phyloP scores from a whole-genome alignment of 2,888 invertebrate genomes.

The Acrobasis repandana region DNA sequence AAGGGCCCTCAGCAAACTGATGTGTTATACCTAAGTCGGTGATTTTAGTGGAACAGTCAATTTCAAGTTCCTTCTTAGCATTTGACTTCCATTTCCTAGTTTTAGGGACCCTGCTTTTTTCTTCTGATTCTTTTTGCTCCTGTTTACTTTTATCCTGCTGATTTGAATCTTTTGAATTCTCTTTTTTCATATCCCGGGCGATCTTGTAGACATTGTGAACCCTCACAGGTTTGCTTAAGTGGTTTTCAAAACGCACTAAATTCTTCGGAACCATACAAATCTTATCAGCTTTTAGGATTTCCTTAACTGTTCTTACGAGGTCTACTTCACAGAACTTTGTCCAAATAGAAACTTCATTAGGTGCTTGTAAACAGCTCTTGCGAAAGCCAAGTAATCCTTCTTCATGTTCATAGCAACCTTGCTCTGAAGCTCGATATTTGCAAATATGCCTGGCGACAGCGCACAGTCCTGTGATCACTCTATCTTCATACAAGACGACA shows the following conservation, averaged over 20 bases:
- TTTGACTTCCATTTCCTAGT: constrained; percentile 78
- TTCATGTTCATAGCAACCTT: constrained; percentile 55
- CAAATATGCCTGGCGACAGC: constrained; percentile 83
- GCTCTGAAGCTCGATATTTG: constrained; percentile 42
- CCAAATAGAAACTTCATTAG: constrained; percentile 93
- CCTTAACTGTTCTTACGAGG: constrained; percentile 84
- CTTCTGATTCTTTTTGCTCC: constrained; percentile 31
- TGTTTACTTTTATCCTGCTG: constrained; percentile 36
- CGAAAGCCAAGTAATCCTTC: constrained; percentile 89
- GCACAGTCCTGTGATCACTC: constrained; percentile 89
- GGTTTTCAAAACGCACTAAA: constrained; percentile 90
- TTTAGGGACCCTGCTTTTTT: constrained; percentile 52
- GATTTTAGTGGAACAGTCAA: constrained; percentile 73
- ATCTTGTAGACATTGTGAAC: constrained; percentile 93
- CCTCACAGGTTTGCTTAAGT: constrained; percentile 91
- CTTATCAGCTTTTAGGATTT: constrained; percentile 49
- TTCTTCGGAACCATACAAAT: constrained; percentile 84
- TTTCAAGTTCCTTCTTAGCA: constrained; percentile 58
- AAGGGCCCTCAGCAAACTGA: constrained; percentile 91
- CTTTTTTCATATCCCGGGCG: constrained; percentile 82
- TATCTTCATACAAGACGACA: constrained; percentile 82
- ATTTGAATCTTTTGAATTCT: constrained; percentile 38
- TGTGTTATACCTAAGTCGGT: constrained; percentile 84
- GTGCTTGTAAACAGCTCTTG: constrained; percentile 90
- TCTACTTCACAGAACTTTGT: constrained; percentile 96